Evolutionary conservation across 2,888 invertebrate species (phyloP).

Genomic region (Helleia helle): DNA sequence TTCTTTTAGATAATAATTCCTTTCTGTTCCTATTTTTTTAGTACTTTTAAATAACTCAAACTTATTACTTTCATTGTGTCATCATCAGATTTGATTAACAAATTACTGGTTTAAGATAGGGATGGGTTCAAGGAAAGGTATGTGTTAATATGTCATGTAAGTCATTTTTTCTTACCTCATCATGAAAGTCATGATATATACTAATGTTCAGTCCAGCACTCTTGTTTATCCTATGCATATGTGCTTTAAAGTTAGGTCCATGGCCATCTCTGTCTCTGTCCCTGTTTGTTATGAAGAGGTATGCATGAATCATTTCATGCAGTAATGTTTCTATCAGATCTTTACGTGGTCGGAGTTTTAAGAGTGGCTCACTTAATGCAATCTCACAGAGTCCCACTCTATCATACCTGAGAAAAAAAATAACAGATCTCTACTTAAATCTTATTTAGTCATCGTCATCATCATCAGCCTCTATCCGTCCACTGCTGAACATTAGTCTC

Average conservation of each 20-base stretch:
- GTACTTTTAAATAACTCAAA: too few species aligned
- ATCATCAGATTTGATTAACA: too few species aligned
- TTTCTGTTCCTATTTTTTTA: too few species aligned
- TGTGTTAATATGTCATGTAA: too few species aligned
- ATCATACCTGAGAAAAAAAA: conserved; percentile 73
- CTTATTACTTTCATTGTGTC: too few species aligned
- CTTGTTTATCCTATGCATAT: conserved; percentile 94
- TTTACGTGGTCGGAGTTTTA: conserved; percentile 93
- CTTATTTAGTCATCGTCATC: too few species aligned
- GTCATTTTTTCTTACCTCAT: conserved; percentile 81
- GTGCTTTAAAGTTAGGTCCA: conserved; percentile 93
- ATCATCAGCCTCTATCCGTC: too few species aligned
- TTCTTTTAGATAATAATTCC: too few species aligned
- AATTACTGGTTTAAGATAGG: too few species aligned
- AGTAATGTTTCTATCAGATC: conserved; percentile 97
- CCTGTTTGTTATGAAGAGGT: conserved; percentile 89
- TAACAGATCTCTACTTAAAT: too few species aligned
- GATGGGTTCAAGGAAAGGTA: too few species aligned
- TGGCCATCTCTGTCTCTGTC: conserved; percentile 94
- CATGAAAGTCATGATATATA: conserved; percentile 95
- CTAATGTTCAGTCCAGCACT: conserved; percentile 90
- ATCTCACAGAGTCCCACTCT: conserved; percentile 85
- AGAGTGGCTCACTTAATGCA: conserved; percentile 90
- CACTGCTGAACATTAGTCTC: too few species aligned
- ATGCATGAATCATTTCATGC: conserved; percentile 99